Conservation (phyloP, 1,140 invertebrate species). For the Riptortus pedestris region DNA sequence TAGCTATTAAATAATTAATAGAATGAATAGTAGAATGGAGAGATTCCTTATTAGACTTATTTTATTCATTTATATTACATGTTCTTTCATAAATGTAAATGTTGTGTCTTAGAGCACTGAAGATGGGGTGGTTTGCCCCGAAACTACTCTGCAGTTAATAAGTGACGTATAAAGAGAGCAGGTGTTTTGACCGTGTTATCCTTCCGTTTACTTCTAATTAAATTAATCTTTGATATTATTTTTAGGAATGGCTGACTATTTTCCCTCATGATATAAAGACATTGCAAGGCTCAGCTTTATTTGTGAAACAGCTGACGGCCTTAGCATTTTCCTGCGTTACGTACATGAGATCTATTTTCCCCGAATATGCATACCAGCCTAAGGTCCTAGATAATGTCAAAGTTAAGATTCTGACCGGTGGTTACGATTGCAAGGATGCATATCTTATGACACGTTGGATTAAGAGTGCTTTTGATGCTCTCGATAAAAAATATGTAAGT, state of each 20-base stretch:
- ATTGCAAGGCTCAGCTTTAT: neutral
- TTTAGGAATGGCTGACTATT: conserved; percentile 7
- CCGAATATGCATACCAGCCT: neutral
- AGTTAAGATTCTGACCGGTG: conserved; percentile 1
- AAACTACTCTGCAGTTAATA: too few species aligned
- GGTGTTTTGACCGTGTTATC: too few species aligned
- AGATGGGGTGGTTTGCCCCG: too few species aligned
- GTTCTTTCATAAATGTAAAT: too few species aligned
- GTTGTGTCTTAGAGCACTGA: too few species aligned
- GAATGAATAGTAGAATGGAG: too few species aligned
- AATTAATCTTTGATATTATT: too few species aligned
- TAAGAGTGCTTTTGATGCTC: conserved; percentile 14
- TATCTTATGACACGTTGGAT: conserved; percentile 8
- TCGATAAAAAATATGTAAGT: conserved; percentile 11
- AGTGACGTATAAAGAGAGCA: too few species aligned
- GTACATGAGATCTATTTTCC: conserved; percentile 8
- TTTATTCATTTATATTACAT: too few species aligned
- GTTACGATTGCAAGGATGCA: conserved; percentile 7
- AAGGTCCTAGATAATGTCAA: neutral
- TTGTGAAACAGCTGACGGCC: conserved; percentile 13
- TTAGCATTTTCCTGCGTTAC: neutral
- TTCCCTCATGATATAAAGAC: neutral
- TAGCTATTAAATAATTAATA: too few species aligned
- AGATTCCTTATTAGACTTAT: too few species aligned
- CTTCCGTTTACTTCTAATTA: too few species aligned